Evolutionary conservation across 2,797 vertebrate species (phyloP).

Genomic region (Tragopan temminckii): DNA sequence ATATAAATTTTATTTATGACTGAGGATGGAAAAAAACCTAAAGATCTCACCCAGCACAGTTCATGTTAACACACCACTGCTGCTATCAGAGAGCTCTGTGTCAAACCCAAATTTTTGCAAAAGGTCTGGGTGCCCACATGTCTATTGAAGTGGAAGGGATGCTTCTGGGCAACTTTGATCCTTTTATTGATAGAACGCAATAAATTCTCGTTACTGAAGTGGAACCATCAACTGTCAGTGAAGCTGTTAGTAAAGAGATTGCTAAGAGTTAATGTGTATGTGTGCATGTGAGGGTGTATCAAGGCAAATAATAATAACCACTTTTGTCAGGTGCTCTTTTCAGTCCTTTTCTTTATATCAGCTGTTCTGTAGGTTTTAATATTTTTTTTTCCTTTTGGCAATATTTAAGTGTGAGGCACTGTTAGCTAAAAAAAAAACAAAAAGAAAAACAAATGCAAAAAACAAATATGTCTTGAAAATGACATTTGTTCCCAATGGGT

Average conservation of each 20-base stretch:
- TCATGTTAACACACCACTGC: background rate
- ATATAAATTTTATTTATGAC: background rate
- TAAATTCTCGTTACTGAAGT: slow-evolving; percentile 9
- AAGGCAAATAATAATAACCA: slow-evolving; percentile 48
- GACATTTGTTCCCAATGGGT: slow-evolving; percentile 15
- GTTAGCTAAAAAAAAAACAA: slow-evolving; percentile 17
- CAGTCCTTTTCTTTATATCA: slow-evolving; percentile 43
- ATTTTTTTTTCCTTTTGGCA: slow-evolving; percentile 44
- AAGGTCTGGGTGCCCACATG: background rate
- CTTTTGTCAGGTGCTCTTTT: slow-evolving; percentile 51
- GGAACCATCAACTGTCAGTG: background rate
- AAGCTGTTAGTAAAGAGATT: slow-evolving; percentile 10
- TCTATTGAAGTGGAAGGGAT: background rate
- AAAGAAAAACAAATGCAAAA: slow-evolving; percentile 56
- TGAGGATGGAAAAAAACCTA: background rate
- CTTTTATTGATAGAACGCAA: slow-evolving; percentile 33
- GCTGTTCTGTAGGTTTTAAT: slow-evolving; percentile 52
- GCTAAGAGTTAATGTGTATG: slow-evolving; percentile 11
- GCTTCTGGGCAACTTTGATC: slow-evolving; percentile 16
- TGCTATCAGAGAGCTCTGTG: background rate
- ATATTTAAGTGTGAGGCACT: slow-evolving; percentile 45
- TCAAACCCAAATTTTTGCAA: background rate
- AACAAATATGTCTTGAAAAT: slow-evolving; percentile 65
- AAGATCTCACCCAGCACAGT: background rate
- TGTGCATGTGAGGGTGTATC: background rate